Percentiles rank a stretch among this genome's conserved stretches.
Conservation (phyloP, 2,113 vertebrate species). For the Atlantisia rogersi region DNA sequence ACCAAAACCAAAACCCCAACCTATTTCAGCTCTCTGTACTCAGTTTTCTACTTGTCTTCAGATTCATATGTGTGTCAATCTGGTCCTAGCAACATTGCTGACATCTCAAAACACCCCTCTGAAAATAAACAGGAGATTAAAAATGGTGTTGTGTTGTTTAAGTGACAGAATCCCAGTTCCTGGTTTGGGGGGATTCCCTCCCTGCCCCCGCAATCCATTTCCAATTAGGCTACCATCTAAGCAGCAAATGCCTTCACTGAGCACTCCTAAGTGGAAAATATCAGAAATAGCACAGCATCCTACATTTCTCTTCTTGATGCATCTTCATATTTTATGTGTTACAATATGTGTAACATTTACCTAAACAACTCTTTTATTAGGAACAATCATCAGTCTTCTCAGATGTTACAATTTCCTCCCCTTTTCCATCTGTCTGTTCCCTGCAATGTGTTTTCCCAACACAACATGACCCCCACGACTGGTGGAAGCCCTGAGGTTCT, state of each 20-base stretch:
- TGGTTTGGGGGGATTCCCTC: background rate
- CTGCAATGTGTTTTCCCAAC: background rate
- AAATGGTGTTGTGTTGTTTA: background rate
- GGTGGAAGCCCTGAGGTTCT: background rate
- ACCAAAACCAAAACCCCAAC: background rate
- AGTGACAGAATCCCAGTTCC: background rate
- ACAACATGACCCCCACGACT: background rate
- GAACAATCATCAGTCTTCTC: background rate
- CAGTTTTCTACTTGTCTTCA: background rate
- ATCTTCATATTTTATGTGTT: background rate
- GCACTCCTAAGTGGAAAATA: background rate
- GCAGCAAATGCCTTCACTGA: background rate
- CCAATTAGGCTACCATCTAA: fast-evolving
- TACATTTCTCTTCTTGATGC: background rate
- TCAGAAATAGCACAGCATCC: background rate
- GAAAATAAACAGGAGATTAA: background rate
- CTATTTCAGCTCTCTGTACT: background rate
- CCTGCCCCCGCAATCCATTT: background rate
- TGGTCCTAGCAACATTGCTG: background rate
- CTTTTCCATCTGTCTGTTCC: background rate
- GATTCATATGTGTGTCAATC: background rate
- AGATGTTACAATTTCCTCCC: background rate
- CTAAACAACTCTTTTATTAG: background rate
- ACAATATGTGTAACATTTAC: background rate
- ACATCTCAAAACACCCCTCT: background rate